These are phyloP conservation scores for Zootermopsis nevadensis DNA, from an alignment of 2,888 invertebrate genomes.

Conservation along the genomic window DNA sequence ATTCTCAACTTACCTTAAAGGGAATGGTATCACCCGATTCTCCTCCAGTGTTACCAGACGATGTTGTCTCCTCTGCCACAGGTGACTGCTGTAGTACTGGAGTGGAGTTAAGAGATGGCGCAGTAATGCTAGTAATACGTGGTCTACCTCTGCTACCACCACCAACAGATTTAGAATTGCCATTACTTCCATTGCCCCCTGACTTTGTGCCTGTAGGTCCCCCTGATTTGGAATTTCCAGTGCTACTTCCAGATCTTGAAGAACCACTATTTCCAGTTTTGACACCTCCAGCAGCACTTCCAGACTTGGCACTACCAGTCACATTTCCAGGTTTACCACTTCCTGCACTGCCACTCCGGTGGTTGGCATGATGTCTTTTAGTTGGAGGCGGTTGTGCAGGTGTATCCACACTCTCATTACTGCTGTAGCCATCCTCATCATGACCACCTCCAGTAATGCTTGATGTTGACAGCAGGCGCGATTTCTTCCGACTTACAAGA, in stretches of 20 bases:
- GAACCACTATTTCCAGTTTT: conserved; percentile 12
- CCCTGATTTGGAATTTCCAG: conserved; percentile 9
- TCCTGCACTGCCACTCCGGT: neutral
- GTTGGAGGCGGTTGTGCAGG: conserved; percentile 26
- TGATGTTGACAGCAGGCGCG: conserved; percentile 26
- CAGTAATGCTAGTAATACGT: neutral
- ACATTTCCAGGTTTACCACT: conserved; percentile 1
- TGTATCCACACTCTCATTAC: conserved; percentile 6
- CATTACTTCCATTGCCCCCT: neutral
- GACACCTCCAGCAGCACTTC: neutral
- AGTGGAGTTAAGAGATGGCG: neutral
- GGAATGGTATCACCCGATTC: conserved; percentile 28
- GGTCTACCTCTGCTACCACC: conserved; percentile 33
- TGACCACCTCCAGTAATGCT: conserved; percentile 4
- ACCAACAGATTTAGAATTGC: neutral
- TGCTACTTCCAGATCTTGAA: neutral
- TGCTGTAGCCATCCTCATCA: conserved; percentile 39
- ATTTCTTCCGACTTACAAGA: conserved; percentile 47
- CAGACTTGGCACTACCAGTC: conserved; percentile 2
- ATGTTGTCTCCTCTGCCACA: neutral
- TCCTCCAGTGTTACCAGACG: neutral
- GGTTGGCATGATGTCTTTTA: conserved; percentile 33
- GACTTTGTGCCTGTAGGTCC: neutral
- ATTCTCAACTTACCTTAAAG: conserved; percentile 30
- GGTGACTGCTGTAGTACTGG: neutral